phyloP scores from a whole-genome alignment of 2,888 invertebrate genomes.

The Erebia epiphron region DNA sequence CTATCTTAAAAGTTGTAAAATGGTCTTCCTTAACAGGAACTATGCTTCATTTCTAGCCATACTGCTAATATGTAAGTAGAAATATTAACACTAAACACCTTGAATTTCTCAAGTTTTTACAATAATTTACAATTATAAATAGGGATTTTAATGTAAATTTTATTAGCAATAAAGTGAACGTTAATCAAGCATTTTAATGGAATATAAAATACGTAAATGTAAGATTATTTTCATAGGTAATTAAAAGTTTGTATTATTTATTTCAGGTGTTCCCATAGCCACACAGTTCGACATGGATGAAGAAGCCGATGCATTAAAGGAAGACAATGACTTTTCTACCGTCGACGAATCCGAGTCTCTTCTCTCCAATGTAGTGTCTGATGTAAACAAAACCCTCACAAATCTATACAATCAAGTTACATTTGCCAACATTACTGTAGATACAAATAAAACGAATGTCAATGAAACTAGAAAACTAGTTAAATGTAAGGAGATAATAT shows the following conservation, averaged over 20 bases:
- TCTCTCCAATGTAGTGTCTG: conserved; percentile 72
- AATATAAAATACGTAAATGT: background rate
- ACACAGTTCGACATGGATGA: conserved; percentile 68
- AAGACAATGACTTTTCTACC: conserved; percentile 64
- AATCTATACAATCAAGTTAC: conserved; percentile 74
- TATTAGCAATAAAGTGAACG: background rate
- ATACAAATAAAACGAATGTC: conserved; percentile 60
- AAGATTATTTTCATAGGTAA: background rate
- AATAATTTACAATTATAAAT: conserved; percentile 12
- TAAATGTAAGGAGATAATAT: conserved; percentile 68
- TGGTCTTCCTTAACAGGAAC: background rate
- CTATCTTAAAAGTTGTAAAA: background rate
- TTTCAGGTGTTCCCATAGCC: conserved; percentile 34
- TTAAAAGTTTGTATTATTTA: background rate
- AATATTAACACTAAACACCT: background rate
- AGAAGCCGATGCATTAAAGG: conserved; percentile 51
- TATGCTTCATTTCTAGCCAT: conserved; percentile 10
- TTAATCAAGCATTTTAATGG: background rate
- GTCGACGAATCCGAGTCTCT: conserved; percentile 76
- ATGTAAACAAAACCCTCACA: conserved; percentile 75
- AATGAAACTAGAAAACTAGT: conserved; percentile 75
- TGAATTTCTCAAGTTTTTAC: background rate
- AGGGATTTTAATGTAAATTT: conserved; percentile 3
- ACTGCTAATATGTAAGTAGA: conserved; percentile 24
- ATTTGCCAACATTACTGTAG: conserved; percentile 67